Evolutionary conservation across 2,888 invertebrate species (phyloP).

Genomic region (Priocnemis perturbator): DNA sequence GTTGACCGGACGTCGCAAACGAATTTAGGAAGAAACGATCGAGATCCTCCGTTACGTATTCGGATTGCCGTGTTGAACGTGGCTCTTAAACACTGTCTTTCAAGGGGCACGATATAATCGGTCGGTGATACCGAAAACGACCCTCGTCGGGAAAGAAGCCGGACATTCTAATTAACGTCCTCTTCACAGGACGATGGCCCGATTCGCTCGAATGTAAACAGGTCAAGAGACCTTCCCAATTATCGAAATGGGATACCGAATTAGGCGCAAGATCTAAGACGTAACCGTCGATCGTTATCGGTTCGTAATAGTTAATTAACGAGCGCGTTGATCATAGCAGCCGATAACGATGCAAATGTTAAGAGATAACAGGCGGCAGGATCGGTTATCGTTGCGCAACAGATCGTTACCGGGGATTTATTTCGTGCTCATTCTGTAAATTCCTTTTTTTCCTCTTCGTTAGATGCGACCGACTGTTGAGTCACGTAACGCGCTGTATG

Average conservation of each 20-base stretch:
- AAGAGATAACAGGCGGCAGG: background rate
- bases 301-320: slow-evolving; percentile 18
- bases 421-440: no score
- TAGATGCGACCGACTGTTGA: no score
- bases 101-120: slow-evolving; percentile 43
- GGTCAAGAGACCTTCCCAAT: slow-evolving; percentile 33
- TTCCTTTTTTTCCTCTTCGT: no score
- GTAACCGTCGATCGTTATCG: slow-evolving; percentile 17
- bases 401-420: background rate
- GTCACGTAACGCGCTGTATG: no score
- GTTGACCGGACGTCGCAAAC: no score
- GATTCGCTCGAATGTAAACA: slow-evolving; percentile 41
- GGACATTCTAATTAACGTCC: slow-evolving; percentile 52
- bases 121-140: slow-evolving; percentile 38
- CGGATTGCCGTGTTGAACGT: no score
- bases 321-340: background rate
- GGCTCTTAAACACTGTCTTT: slow-evolving; percentile 45
- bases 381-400: slow-evolving; percentile 1
- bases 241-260: slow-evolving; percentile 48
- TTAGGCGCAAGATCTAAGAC: slow-evolving; percentile 31
- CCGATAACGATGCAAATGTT: slow-evolving; percentile 6
- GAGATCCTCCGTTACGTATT: no score
- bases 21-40: no score
- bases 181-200: slow-evolving; percentile 30
- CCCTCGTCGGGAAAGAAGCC: slow-evolving; percentile 29